Evolutionary conservation across 2,113 vertebrate genomes (phyloP), one percentile per base, ranked within the genome.

Genomic region (Nerophis ophidion): DNA sequence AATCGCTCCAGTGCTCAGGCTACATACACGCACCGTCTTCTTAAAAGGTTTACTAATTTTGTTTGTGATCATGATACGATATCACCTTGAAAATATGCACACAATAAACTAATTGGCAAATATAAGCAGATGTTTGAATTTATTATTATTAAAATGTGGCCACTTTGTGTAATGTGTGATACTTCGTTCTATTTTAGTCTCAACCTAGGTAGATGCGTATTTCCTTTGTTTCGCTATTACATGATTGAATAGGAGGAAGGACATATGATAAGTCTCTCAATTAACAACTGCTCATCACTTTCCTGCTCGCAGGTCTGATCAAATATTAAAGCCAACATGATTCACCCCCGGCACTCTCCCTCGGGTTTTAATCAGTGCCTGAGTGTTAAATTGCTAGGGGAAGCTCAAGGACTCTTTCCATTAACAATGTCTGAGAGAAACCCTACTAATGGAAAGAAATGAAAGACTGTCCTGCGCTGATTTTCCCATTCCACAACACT

Each of bases 271-370:
- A 70, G 56, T 68, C 60, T 58, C 60, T 59, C 60, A 71, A 62
- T 74, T 71, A 71, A 68, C 50, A 61, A 66, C 55, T 64, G 48
- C 72, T 62, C 61, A 75, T 68, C 60, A 70, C 78, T 65, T 65
- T 59, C 46, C 46, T 47, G 62, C 64, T 79, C 62, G 26, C 47
- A 69, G 40, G 54, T 74, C 72, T 81, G 10, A 85, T 86, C 67
- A 83, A 85, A 82, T 77, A 85, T 81, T 84, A 72, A 87, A 81
- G 70, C 65, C 64, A 75, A 60, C 72, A 77, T 79, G 70, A 83
- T 75, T 83, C 68, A 79, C 26, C 58, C 40, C 19, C 46, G 55
- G 57, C 59, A 60, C 65, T 76, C 73, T 73, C 63, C 46, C 48
- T 50, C 52, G 54, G 58, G 70, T 70, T 68, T 80, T 86, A 83